Percentiles rank a stretch among this genome's conserved stretches.
Conservation (phyloP, 1,140 invertebrate genomes). For the Hestina assimilis region DNA sequence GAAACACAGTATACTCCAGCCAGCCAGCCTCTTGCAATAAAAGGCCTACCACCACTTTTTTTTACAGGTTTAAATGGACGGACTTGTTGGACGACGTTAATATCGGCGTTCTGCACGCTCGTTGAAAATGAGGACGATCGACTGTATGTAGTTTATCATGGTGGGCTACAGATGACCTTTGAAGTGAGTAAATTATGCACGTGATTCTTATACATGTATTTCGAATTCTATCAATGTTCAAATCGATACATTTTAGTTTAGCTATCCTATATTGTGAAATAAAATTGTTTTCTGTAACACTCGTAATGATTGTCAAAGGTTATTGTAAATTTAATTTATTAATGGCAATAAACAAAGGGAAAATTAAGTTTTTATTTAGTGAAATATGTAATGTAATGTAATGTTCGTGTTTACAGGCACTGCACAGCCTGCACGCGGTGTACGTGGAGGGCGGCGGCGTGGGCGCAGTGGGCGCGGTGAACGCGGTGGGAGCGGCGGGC, state of each 20-base stretch:
- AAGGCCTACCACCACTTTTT: too few species aligned
- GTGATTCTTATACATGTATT: too few species aligned
- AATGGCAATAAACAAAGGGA: too few species aligned
- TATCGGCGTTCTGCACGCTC: constrained; percentile 91
- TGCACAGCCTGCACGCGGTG: constrained; percentile 95
- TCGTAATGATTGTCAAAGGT: too few species aligned
- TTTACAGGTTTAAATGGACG: constrained; percentile 87
- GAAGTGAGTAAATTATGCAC: constrained; percentile 83
- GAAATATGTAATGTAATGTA: neutral
- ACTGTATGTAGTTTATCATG: constrained; percentile 91
- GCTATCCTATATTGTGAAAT: too few species aligned
- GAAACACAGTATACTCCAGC: too few species aligned
- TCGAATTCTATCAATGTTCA: neutral
- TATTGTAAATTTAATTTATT: too few species aligned
- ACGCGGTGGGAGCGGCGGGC: constrained; percentile 82
- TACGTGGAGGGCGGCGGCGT: constrained; percentile 91
- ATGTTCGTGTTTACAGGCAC: constrained; percentile 79
- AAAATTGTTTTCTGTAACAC: too few species aligned
- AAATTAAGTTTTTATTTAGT: too few species aligned
- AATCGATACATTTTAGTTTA: too few species aligned
- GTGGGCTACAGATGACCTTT: constrained; percentile 91
- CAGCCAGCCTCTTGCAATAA: too few species aligned
- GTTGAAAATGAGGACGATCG: constrained; percentile 94
- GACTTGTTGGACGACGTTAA: constrained; percentile 93
- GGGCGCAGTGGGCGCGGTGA: constrained; percentile 87